Evolutionary conservation across 35 echinoderm and acorn worm genomes (phyloP).

Genomic region (Chiridota heheva): DNA sequence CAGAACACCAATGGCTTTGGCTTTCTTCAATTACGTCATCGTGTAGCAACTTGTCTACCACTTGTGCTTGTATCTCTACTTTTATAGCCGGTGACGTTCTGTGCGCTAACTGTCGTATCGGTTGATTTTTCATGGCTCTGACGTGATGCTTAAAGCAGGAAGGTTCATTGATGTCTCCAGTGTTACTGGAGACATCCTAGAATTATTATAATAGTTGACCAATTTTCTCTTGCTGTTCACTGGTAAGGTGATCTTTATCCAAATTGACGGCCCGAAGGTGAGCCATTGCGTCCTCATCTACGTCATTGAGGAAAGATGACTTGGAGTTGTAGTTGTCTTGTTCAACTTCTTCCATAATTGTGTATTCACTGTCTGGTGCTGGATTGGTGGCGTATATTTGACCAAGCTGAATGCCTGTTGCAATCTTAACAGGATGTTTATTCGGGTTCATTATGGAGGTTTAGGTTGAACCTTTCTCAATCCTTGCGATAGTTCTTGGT

Average conservation of each 20-base stretch:
- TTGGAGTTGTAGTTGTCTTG: no score
- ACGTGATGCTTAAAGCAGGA: constrained; percentile 14
- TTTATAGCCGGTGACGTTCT: constrained; percentile 21
- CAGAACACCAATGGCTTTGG: constrained; percentile 30
- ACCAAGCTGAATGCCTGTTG: no score
- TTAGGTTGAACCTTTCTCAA: not conserved
- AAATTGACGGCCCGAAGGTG: not conserved
- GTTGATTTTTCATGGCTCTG: not conserved
- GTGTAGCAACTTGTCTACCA: constrained; percentile 29
- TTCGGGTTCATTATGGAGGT: no score
- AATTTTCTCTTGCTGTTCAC: not conserved
- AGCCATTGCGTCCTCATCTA: no score
- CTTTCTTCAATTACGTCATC: constrained; percentile 52
- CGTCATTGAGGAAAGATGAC: no score
- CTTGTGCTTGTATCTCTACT: constrained; percentile 35
- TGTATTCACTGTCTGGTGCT: no score
- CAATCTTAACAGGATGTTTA: no score
- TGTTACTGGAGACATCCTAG: not conserved
- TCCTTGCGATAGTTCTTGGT: not conserved
- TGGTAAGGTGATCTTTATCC: not conserved
- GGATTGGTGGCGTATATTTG: no score
- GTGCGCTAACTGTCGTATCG: not conserved
- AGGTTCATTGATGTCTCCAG: not conserved
- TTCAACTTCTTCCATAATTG: no score
- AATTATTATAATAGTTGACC: not conserved